Evolutionary conservation across 2,113 vertebrate genomes (phyloP).

Genomic region (Scomber colias): DNA sequence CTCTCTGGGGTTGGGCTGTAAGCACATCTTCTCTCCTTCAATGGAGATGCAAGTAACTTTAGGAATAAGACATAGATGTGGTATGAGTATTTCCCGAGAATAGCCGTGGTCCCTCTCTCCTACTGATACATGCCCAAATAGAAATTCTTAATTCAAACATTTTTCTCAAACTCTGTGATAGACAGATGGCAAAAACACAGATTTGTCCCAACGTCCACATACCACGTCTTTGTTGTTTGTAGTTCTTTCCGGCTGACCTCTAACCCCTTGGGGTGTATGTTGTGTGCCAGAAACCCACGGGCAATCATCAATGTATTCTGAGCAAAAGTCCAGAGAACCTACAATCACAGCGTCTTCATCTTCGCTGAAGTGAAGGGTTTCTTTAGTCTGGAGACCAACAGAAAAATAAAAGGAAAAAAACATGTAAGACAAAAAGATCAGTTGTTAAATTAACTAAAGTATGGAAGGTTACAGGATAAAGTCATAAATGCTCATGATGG

Average conservation of each 20-base stretch:
- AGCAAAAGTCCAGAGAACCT: slow-evolving; percentile 80
- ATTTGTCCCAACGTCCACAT: not conserved
- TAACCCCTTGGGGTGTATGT: slow-evolving; percentile 55
- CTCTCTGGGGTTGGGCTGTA: slow-evolving; percentile 55
- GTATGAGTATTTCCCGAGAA: slow-evolving; percentile 8
- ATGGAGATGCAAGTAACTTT: slow-evolving; percentile 64
- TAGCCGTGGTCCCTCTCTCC: not conserved
- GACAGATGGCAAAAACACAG: not conserved
- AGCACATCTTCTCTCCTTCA: slow-evolving; percentile 55
- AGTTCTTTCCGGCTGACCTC: slow-evolving; percentile 54
- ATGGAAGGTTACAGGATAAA: not conserved
- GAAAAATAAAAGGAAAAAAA: not conserved
- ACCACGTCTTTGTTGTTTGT: slow-evolving; percentile 50
- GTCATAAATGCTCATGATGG: not conserved
- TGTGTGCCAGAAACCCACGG: slow-evolving; percentile 50
- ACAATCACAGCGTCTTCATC: slow-evolving; percentile 62
- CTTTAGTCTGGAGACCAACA: slow-evolving; percentile 69
- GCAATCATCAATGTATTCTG: slow-evolving; percentile 76
- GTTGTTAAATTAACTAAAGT: not conserved
- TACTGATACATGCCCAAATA: not conserved
- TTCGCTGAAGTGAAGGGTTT: slow-evolving; percentile 75
- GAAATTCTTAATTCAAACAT: not conserved
- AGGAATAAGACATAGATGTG: slow-evolving; percentile 9
- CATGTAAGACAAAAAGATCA: not conserved
- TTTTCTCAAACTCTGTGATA: not conserved